Percentiles rank a stretch among this genome's conserved stretches.
Evolutionary conservation across 2,797 vertebrate species (phyloP).

Genomic region (Phrynocephalus forsythii): DNA sequence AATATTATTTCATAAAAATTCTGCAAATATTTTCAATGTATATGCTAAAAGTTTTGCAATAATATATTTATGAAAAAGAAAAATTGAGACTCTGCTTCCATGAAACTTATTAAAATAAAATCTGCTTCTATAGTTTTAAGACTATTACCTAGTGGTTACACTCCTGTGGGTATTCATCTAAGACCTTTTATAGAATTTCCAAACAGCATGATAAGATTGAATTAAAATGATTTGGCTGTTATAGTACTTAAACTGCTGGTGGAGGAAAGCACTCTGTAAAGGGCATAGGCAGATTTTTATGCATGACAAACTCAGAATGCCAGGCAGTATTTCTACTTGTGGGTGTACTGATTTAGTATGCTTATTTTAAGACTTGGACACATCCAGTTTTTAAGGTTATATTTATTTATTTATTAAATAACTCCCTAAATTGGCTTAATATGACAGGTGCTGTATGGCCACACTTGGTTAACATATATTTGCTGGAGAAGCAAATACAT

Average conservation of each 20-base stretch:
- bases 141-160: no score
- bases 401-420: not conserved
- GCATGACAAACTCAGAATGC: not conserved
- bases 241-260: not conserved
- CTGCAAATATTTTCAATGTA: not conserved
- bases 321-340: not conserved
- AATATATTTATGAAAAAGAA: slow-evolving; percentile 2
- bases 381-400: not conserved
- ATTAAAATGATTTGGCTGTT: not conserved
- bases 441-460: not conserved
- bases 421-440: not conserved
- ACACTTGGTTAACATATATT: not conserved
- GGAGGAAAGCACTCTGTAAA: no score
- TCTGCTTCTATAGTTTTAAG: not conserved
- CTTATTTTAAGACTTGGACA: not conserved
- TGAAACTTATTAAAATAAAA: not conserved
- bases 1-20: not conserved
- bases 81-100: not conserved
- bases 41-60: not conserved
- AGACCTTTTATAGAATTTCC: not conserved
- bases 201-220: no score
- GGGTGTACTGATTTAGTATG: not conserved
- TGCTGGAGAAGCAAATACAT: not conserved
- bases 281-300: not conserved
- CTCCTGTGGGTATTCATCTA: not conserved